These are phyloP conservation scores for Flexamia atlantica DNA, from an alignment of 2,888 invertebrate species.

Conservation along the genomic window DNA sequence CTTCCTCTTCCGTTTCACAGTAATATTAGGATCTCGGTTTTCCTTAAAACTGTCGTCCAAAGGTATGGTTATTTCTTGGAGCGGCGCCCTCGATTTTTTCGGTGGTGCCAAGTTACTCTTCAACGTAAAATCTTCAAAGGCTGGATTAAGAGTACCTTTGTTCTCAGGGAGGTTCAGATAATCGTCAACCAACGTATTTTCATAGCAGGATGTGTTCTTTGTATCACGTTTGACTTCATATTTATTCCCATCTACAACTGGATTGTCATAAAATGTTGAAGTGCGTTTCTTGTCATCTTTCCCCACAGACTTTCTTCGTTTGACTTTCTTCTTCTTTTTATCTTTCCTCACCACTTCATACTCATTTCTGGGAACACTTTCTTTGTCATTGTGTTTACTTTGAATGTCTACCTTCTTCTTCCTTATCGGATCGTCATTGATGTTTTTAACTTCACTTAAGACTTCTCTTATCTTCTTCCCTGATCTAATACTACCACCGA, in stretches of 20 bases:
- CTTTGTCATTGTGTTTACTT: background rate
- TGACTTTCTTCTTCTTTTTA: slow-evolving; percentile 27
- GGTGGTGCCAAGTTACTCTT: slow-evolving; percentile 41
- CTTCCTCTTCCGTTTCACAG: slow-evolving; percentile 35
- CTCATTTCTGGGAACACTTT: background rate
- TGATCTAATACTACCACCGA: slow-evolving; percentile 2
- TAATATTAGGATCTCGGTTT: slow-evolving; percentile 23
- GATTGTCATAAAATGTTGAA: background rate
- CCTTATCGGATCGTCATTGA: background rate
- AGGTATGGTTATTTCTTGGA: slow-evolving; percentile 22
- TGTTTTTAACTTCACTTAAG: slow-evolving; percentile 12
- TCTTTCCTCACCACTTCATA: slow-evolving; percentile 30
- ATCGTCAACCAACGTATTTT: slow-evolving; percentile 37
- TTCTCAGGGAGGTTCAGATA: slow-evolving; percentile 32
- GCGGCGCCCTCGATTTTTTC: slow-evolving; percentile 15
- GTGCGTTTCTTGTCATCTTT: background rate
- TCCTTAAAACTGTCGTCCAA: slow-evolving; percentile 50
- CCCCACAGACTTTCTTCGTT: background rate
- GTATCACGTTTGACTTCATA: slow-evolving; percentile 12
- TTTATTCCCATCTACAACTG: background rate
- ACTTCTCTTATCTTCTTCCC: slow-evolving; percentile 18
- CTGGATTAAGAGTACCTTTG: slow-evolving; percentile 51
- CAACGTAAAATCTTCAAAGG: slow-evolving; percentile 55
- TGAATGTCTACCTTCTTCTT: too few species aligned
- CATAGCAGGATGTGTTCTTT: slow-evolving; percentile 13